Conservation (phyloP, 1,140 invertebrate species). For the Aphaenogaster rudis region DNA sequence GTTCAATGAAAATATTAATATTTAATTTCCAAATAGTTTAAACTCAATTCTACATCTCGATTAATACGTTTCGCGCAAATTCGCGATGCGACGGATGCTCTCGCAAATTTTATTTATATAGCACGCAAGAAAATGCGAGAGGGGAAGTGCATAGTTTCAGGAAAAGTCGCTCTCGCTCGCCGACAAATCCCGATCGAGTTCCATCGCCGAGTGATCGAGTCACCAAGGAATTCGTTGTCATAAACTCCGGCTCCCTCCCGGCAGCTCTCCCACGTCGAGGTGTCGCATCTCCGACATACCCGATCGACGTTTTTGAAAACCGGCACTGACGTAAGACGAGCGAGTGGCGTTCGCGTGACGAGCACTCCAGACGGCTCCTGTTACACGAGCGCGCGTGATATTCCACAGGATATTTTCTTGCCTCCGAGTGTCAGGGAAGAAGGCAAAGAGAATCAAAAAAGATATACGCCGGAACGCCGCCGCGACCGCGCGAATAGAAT, state of each 20-base stretch:
- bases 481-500: constrained; percentile 54
- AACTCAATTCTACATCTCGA: neutral
- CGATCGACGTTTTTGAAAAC: constrained; percentile 71
- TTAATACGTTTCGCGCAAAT: constrained; percentile 8
- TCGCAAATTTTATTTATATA: constrained; percentile 21
- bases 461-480: constrained; percentile 7
- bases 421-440: constrained; percentile 34
- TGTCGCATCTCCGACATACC: constrained; percentile 65
- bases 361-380: constrained; percentile 54
- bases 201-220: constrained; percentile 64
- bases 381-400: constrained; percentile 62
- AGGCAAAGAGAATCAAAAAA: constrained; percentile 41
- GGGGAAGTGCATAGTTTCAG: neutral
- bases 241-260: constrained; percentile 64
- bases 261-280: constrained; percentile 34
- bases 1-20: constrained; percentile 13
- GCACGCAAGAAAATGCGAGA: neutral
- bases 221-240: constrained; percentile 75
- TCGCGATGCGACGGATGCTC: neutral
- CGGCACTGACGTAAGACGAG: constrained; percentile 71
- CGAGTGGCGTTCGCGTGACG: constrained; percentile 51
- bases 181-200: constrained; percentile 72
- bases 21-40: neutral
- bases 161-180: constrained; percentile 50
- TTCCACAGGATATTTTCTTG: constrained; percentile 57